phyloP scores from a whole-genome alignment of 1,140 invertebrate species.

The Episyrphus balteatus region DNA sequence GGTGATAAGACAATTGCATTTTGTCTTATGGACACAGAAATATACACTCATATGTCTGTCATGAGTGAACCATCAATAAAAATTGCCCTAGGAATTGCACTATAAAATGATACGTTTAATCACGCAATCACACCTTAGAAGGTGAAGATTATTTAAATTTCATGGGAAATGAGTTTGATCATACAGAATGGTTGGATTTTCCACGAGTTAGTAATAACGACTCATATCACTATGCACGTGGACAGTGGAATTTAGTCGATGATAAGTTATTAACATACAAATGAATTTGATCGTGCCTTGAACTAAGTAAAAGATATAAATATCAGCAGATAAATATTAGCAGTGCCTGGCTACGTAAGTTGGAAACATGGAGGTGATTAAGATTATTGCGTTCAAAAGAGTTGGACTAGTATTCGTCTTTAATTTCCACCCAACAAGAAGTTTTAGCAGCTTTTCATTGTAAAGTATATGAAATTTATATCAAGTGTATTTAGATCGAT shows the following conservation, averaged over 20 bases:
- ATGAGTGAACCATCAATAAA: conserved; percentile 56
- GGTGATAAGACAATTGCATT: conserved; percentile 98
- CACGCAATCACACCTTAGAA: conserved; percentile 83
- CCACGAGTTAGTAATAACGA: conserved; percentile 90
- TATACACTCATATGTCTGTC: conserved; percentile 92
- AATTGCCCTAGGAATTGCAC: conserved; percentile 82
- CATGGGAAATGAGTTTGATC: conserved; percentile 99
- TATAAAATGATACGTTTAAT: conserved; percentile 96
- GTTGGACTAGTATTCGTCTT: conserved; percentile 87
- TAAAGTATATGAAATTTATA: too few species aligned
- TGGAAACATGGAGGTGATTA: conserved; percentile 95
- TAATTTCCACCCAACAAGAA: conserved; percentile 90
- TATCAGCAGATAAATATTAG: conserved; percentile 73
- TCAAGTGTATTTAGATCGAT: too few species aligned
- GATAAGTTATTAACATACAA: conserved; percentile 79
- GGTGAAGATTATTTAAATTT: conserved; percentile 98
- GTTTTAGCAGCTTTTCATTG: too few species aligned
- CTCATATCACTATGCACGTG: conserved; percentile 92
- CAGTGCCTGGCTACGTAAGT: conserved; percentile 76
- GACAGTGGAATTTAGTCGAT: conserved; percentile 93
- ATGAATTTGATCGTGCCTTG: conserved; percentile 88
- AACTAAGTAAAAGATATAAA: conserved; percentile 79
- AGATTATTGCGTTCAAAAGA: conserved; percentile 90
- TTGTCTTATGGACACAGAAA: conserved; percentile 99
- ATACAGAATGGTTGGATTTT: conserved; percentile 99